Base-by-base conservation (phyloP, 1,140 invertebrate genomes). In the Aphis gossypii region DNA sequence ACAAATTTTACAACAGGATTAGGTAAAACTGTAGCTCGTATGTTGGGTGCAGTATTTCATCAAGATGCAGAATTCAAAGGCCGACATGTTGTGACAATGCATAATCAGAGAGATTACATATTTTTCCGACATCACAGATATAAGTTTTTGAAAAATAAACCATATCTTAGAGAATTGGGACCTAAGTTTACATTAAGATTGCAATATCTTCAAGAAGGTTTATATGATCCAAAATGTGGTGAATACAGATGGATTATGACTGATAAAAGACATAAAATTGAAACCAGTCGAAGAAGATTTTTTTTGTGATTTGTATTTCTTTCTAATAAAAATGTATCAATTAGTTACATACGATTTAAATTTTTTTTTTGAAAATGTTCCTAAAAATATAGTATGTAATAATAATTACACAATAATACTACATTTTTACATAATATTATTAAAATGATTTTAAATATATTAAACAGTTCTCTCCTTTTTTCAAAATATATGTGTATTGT, bases 51-150 rank as follows among this genome's bases (percentile, higher is more conserved):
- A 1, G 95, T 99, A 23, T 99, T 99, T 96, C 99, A 99, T 95
- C 98, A 99, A 95, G 97, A 99, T 95, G 99, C 99, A 1, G 97
- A 99, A 95, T 99, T 99, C 95, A 97, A 97, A 94, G 99, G 99
- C 3, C 96, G 99, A 35, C 96, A 99, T 94, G 98, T 97, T 6
- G 98, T 99, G 30, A 99, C 99, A 30, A 99, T 99, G 95, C 99
- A 99, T 95, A 99, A 99, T 96, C 99, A 99, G 95, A 96, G 99
- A 94, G 99, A 99, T 96, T 99, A 99, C 95, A 99, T 99, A 94
- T 99, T 99, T 95, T 99, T 99, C 95, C 96, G 99, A 92, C 99
- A 99, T 96, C 99, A 99, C 95, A 97, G 98, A 98, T 99, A 99
- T 95, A 97, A 99, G 94, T 99, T 99, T 95, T 97, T 98, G 94